Conservation (phyloP, 2,797 vertebrate species). For the Bovichtus variegatus region DNA sequence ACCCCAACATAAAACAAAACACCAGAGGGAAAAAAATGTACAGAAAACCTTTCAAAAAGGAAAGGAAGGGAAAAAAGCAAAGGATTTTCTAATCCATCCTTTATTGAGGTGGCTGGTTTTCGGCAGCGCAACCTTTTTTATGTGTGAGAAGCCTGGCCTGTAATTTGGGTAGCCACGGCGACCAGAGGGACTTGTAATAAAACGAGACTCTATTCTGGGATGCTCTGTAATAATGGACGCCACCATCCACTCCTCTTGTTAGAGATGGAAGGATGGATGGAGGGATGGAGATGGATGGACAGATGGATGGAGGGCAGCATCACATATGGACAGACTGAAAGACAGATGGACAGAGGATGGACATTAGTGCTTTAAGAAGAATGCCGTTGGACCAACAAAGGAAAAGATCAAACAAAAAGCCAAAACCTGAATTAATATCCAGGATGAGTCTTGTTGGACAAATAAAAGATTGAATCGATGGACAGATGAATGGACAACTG, state of each 20-base stretch:
- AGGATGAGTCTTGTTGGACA: neutral
- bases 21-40: slow-evolving; percentile 84
- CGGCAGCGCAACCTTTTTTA: slow-evolving; percentile 88
- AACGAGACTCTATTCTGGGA: slow-evolving; percentile 89
- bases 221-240: slow-evolving; percentile 91
- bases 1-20: slow-evolving; percentile 90
- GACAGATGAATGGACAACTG: neutral
- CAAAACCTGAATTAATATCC: neutral
- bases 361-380: neutral
- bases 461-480: slow-evolving; percentile 2
- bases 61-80: slow-evolving; percentile 84
- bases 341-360: slow-evolving; percentile 30
- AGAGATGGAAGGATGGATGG: slow-evolving; percentile 76
- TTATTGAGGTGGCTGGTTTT: slow-evolving; percentile 92
- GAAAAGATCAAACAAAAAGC: slow-evolving; percentile 1
- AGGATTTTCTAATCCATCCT: slow-evolving; percentile 91
- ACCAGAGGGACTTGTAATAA: slow-evolving; percentile 91
- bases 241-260: slow-evolving; percentile 87
- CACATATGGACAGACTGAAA: slow-evolving; percentile 28
- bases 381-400: neutral
- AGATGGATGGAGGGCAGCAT: slow-evolving; percentile 44
- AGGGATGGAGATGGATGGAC: slow-evolving; percentile 65
- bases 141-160: slow-evolving; percentile 90
- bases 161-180: slow-evolving; percentile 88
- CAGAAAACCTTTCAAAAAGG: slow-evolving; percentile 83